Evolutionary conservation across 2,797 vertebrate species (phyloP).

Genomic region (Enteromius viviparus): DNA sequence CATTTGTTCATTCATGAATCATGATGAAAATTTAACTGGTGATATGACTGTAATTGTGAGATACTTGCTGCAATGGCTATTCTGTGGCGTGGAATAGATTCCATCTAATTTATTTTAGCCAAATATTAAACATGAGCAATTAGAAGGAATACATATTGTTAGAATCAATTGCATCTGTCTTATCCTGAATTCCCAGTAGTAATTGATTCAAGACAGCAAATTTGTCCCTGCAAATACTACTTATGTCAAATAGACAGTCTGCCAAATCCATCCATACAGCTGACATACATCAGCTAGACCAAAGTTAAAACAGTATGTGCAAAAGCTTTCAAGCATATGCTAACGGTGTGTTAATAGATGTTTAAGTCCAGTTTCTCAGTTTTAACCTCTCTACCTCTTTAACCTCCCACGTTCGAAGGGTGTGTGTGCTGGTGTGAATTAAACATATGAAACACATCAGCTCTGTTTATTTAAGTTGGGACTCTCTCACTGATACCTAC

Average conservation of each 20-base stretch:
- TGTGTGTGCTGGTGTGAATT: conserved; percentile 3
- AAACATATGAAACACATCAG: not conserved
- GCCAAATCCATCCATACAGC: not conserved
- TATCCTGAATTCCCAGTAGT: not conserved
- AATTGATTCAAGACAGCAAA: not conserved
- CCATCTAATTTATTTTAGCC: not conserved
- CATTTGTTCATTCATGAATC: conserved; percentile 25
- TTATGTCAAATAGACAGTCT: conserved; percentile 4
- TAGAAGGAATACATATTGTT: not conserved
- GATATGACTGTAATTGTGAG: not conserved
- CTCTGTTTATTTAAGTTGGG: not conserved
- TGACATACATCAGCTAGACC: not conserved
- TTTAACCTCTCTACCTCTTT: not conserved
- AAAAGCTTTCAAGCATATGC: not conserved
- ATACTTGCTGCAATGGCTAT: not conserved
- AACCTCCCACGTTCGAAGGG: not conserved
- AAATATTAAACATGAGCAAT: not conserved
- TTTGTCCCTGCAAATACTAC: not conserved
- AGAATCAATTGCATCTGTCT: not conserved
- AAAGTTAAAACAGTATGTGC: not conserved
- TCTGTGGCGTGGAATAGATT: not conserved
- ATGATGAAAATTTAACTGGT: not conserved
- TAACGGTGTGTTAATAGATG: not conserved
- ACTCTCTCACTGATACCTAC: not conserved
- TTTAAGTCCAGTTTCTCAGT: not conserved